A percentile compares a stretch with the other conserved stretches of the same genome.
Conservation (phyloP, 92 coral and sea anemone genomes). For the Parazoanthus atlanticus region DNA sequence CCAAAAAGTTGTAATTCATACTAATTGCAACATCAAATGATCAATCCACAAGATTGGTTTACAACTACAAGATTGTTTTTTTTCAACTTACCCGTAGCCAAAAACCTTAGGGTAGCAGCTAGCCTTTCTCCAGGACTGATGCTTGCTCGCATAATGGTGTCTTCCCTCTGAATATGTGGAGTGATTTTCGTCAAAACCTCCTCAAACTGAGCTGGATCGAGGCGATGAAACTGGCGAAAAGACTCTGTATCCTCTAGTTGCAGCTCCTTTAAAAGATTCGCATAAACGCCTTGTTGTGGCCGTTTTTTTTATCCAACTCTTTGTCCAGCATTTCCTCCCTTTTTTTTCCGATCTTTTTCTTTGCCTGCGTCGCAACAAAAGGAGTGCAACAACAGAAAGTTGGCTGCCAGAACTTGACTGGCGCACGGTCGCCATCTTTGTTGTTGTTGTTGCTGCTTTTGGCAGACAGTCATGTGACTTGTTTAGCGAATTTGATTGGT, state of each 20-base stretch:
- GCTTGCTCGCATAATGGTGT: conserved; percentile 54
- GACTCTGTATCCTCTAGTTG: conserved; percentile 42
- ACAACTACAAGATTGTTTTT: neutral
- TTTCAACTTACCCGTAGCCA: conserved; percentile 52
- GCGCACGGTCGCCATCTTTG: conserved; percentile 18
- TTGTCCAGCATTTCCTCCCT: conserved; percentile 12
- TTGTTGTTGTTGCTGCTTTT: neutral
- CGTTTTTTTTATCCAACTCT: conserved; percentile 39
- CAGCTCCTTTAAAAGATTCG: conserved; percentile 31
- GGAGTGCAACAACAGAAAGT: conserved; percentile 15
- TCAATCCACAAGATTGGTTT: neutral
- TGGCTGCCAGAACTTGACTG: neutral
- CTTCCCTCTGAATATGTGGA: conserved; percentile 36
- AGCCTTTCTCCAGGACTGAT: conserved; percentile 62
- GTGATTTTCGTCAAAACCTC: conserved; percentile 35
- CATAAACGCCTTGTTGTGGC: conserved; percentile 43
- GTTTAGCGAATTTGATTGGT: conserved; percentile 9
- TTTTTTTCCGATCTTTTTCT: neutral
- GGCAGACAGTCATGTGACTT: conserved; percentile 21
- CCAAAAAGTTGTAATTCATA: neutral
- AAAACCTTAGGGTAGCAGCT: conserved; percentile 53
- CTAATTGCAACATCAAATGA: neutral
- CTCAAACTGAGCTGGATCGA: conserved; percentile 38
- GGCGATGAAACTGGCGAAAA: conserved; percentile 52
- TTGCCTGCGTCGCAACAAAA: neutral